Evolutionary conservation across 2,888 invertebrate genomes (phyloP), one percentile per base, ranked within the genome.

Genomic region (Nesidiocoris tenuis): DNA sequence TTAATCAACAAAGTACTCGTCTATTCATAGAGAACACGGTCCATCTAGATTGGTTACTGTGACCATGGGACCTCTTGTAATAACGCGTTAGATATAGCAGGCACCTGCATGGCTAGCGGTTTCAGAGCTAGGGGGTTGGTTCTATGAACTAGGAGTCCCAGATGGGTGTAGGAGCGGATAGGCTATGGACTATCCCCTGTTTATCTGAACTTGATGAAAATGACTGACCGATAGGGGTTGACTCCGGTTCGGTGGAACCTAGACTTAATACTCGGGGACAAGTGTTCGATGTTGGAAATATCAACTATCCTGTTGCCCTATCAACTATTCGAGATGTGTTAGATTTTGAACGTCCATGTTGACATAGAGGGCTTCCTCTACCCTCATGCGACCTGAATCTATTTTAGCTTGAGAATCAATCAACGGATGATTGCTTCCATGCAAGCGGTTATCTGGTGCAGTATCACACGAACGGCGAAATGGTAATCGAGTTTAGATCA

Each of bases 341-440:
- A 12, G 39, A 39, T 7, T 39, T 39, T 12, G 39, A 39, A 3
- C 39, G 39, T 39, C 12, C 3, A 59, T 59, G 59, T 18, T n/a
- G 59, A 19, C n/a, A 19, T 59, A 59, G 59, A 19, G 19, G 59
- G 39, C 3, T 12, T 12, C 39, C 12, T 7, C 5, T 7, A 39
- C 39, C 12, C 39, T 12, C 39, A 3, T 39, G 39, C 12, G 39
- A 39, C 39, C 5, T 12, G 39, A 12, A 39, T 12, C 72, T 72
- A 72, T 72, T 72, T 72, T 61, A 70, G 61, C 70, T 70, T 72
- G 61, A 54, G 61, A 72, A 72, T 72, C 72, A 72, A 72, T 72
- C 72, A 72, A 39, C 61, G 61, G 70, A 72, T 39, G 39, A 39
- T 39, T 39, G 39, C n/a, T n/a, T n/a, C n/a, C n/a, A n/a, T n/a